Evolutionary conservation across 2,797 vertebrate genomes (phyloP).

Genomic region (Ctenosaura bakeri): DNA sequence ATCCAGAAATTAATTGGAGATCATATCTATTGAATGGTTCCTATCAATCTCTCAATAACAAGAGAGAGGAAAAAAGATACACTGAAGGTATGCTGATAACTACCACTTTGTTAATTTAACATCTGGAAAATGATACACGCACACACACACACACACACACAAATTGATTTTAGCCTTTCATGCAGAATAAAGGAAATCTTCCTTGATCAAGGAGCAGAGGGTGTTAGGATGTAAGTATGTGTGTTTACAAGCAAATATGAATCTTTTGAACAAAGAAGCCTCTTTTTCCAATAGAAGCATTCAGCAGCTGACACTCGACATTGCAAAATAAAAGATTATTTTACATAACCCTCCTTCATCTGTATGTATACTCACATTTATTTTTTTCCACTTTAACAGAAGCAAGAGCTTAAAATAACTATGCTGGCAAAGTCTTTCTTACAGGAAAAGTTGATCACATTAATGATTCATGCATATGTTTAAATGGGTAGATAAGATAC

Average conservation of each 20-base stretch:
- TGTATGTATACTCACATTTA: constrained; percentile 25
- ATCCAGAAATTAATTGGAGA: neutral
- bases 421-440: neutral
- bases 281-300: neutral
- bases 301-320: constrained; percentile 29
- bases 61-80: neutral
- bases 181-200: constrained; percentile 1
- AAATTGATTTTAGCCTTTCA: neutral
- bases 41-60: neutral
- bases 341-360: constrained; percentile 12
- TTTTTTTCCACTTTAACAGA: constrained; percentile 16
- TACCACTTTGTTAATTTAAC: neutral
- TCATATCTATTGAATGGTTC: neutral
- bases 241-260: neutral
- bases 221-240: neutral
- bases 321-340: constrained; percentile 17
- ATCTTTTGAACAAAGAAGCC: neutral
- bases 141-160: neutral
- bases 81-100: neutral
- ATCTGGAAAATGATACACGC: neutral
- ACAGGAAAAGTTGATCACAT: constrained; percentile 29
- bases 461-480: constrained; percentile 51
- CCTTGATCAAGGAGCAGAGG: neutral
- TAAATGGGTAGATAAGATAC: constrained; percentile 33
- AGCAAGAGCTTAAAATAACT: constrained; percentile 66